A percentile compares a stretch with the other conserved stretches of the same genome.
These are phyloP conservation scores for Trimorus sp. DNA, from an alignment of 2,888 invertebrate species.

Conservation along the genomic window DNA sequence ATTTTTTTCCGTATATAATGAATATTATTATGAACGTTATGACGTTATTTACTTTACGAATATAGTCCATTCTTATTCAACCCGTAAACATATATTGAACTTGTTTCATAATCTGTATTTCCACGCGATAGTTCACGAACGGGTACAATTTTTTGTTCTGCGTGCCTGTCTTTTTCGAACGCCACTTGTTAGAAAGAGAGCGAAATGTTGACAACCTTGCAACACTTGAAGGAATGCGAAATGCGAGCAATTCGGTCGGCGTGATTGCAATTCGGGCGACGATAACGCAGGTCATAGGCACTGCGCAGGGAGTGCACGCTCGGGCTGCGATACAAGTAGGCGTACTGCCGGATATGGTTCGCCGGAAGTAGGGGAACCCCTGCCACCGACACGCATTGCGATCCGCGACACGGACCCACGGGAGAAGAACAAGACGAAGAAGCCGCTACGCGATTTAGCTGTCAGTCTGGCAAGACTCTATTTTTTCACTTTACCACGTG, in stretches of 20 bases:
- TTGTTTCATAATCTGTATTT: too few relatives aligned
- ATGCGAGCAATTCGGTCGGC: constrained; percentile 51
- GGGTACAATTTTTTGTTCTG: too few relatives aligned
- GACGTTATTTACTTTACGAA: too few relatives aligned
- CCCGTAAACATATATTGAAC: too few relatives aligned
- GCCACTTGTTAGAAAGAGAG: too few relatives aligned
- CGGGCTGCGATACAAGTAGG: constrained; percentile 77
- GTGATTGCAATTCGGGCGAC: constrained; percentile 72
- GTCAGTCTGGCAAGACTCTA: too few relatives aligned
- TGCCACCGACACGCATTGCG: constrained; percentile 80
- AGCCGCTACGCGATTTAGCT: constrained; percentile 42
- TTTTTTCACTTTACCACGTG: too few relatives aligned
- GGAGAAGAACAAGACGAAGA: constrained; percentile 41
- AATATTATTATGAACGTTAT: too few relatives aligned
- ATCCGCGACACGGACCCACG: constrained; percentile 71
- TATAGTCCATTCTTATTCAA: too few relatives aligned
- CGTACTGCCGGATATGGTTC: constrained; percentile 80
- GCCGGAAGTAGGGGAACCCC: constrained; percentile 81
- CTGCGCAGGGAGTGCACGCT: constrained; percentile 73
- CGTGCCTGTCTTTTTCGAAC: too few relatives aligned
- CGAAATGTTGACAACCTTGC: background rate
- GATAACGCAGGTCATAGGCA: constrained; percentile 72
- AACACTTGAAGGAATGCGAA: background rate
- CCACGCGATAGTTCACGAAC: too few relatives aligned
- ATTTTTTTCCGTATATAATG: too few relatives aligned